Conservation (phyloP, 2,888 invertebrate genomes). For the Ethmia dodecea region DNA sequence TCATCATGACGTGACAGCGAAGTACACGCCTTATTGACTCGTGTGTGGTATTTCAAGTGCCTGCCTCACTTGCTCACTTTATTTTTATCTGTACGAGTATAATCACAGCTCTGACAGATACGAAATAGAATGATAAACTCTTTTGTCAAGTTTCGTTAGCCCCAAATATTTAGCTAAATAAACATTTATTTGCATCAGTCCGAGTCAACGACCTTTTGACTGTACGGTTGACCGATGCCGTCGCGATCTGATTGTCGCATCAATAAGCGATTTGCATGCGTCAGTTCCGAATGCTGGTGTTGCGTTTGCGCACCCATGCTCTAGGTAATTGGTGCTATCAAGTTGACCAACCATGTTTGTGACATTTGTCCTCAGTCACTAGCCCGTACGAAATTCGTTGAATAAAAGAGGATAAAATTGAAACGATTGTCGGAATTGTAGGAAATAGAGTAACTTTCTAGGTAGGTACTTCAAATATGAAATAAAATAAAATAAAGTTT, state of each 20-base stretch:
- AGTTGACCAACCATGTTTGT: conserved; percentile 31
- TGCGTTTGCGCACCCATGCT: conserved; percentile 56
- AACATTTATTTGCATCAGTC: conserved; percentile 35
- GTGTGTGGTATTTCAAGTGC: not conserved
- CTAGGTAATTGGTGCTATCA: conserved; percentile 49
- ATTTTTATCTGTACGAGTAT: not conserved
- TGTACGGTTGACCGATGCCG: conserved; percentile 63
- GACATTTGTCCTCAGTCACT: conserved; percentile 4
- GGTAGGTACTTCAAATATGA: too few species aligned
- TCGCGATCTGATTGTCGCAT: conserved; percentile 71
- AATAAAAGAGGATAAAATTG: too few species aligned
- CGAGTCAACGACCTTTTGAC: conserved; percentile 57
- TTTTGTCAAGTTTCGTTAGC: not conserved
- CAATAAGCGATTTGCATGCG: conserved; percentile 72
- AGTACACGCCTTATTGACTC: conserved; percentile 2
- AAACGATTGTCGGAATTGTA: too few species aligned
- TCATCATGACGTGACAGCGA: not conserved
- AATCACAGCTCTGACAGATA: not conserved
- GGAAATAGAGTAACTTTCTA: too few species aligned
- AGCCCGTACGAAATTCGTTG: too few species aligned
- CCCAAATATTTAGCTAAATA: conserved; percentile 2
- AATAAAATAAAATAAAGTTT: too few species aligned
- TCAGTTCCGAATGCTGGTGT: conserved; percentile 29
- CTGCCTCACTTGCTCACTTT: not conserved
- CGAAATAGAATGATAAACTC: too few species aligned